Percentiles rank a stretch among this genome's conserved stretches.
phyloP scores from a whole-genome alignment of 2,888 invertebrate species.

The Drosophila trichaetosa region DNA sequence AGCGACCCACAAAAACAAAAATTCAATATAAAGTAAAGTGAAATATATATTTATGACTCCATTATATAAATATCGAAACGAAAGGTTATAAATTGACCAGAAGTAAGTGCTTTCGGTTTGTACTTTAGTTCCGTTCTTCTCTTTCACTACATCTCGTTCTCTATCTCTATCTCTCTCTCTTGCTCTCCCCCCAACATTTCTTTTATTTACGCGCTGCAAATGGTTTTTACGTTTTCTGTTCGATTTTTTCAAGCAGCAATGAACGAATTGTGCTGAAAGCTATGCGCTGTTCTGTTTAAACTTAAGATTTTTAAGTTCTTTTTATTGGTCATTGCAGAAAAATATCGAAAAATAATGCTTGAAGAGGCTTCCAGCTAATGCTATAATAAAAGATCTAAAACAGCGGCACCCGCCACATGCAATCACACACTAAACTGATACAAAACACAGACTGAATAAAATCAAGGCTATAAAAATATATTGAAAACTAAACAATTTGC shows the following conservation, averaged over 20 bases:
- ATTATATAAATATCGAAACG: constrained; percentile 36
- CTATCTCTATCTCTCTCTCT: constrained; percentile 10
- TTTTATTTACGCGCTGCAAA: constrained; percentile 56
- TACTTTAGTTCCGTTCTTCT: constrained; percentile 62
- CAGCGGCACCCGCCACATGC: constrained; percentile 58
- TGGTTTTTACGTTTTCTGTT: constrained; percentile 58
- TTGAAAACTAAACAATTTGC: constrained; percentile 45
- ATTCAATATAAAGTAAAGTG: constrained; percentile 38
- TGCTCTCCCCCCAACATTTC: constrained; percentile 8
- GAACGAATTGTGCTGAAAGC: constrained; percentile 69
- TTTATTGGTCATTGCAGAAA: constrained; percentile 65
- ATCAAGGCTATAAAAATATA: constrained; percentile 31
- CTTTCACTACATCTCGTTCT: constrained; percentile 26
- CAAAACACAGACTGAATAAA: constrained; percentile 41
- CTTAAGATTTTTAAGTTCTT: constrained; percentile 59
- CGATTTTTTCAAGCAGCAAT: constrained; percentile 39
- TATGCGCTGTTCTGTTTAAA: constrained; percentile 69
- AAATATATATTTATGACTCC: constrained; percentile 52
- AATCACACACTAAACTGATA: constrained; percentile 59
- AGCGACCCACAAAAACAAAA: constrained; percentile 18
- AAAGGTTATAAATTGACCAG: constrained; percentile 49
- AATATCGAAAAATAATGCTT: constrained; percentile 62
- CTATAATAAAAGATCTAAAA: constrained; percentile 55
- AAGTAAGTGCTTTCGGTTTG: constrained; percentile 76
- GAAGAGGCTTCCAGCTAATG: constrained; percentile 48